Conservation (phyloP, 2,113 vertebrate genomes). For the Corynorhinus townsendii region DNA sequence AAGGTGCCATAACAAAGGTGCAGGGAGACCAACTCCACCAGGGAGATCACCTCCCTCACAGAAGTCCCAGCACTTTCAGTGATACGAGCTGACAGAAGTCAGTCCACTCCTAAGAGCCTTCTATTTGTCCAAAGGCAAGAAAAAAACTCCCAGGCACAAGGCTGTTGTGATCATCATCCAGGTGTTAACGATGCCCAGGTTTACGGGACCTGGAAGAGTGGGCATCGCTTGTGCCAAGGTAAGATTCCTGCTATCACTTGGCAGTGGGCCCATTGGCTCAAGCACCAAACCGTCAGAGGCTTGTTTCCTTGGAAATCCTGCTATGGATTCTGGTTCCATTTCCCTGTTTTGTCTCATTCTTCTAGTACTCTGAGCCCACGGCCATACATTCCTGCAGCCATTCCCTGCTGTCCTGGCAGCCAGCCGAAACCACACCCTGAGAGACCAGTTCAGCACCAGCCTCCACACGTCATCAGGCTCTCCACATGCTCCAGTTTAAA, state of each 20-base stretch:
- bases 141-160: too few relatives aligned
- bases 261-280: fast-evolving
- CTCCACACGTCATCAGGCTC: background rate
- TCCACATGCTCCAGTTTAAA: background rate
- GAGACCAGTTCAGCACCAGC: background rate
- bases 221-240: background rate
- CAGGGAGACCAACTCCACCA: fast-evolving
- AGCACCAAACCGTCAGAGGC: fast-evolving
- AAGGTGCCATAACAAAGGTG: background rate
- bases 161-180: background rate
- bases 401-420: background rate
- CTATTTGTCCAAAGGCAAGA: background rate
- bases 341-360: background rate
- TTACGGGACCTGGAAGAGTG: background rate
- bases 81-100: fast-evolving
- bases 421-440: background rate
- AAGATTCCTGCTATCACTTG: fast-evolving
- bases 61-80: background rate
- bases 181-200: fast-evolving
- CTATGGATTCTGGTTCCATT: fast-evolving
- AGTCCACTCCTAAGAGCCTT: background rate
- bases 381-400: background rate
- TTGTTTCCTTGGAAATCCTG: background rate
- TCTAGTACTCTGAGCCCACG: background rate
- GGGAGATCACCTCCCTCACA: background rate